Percentiles rank a stretch among this genome's conserved stretches.
Evolutionary conservation across 2,797 vertebrate species (phyloP).

Genomic region (Anabas testudineus): DNA sequence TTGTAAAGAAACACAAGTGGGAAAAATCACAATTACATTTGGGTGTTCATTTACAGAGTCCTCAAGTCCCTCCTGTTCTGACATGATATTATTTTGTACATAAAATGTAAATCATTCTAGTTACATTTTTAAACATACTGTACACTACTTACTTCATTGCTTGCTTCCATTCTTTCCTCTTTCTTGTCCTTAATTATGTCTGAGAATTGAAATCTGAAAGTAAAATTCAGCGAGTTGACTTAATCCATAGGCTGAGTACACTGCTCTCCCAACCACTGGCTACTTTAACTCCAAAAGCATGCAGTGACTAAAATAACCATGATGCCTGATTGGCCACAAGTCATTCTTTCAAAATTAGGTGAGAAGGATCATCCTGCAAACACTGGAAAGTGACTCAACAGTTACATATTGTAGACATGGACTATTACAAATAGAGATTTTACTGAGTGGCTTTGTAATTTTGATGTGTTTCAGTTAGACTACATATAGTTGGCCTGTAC

Average conservation of each 20-base stretch:
- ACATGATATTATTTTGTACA: not conserved
- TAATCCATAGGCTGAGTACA: not conserved
- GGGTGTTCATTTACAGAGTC: not conserved
- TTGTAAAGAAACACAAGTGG: not conserved
- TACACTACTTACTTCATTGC: constrained; percentile 55
- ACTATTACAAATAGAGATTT: constrained; percentile 7
- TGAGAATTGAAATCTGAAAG: not conserved
- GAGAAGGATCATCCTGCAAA: constrained; percentile 36
- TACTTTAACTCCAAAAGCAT: constrained; percentile 70
- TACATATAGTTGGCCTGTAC: not conserved
- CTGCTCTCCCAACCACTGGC: constrained; percentile 57
- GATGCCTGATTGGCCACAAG: constrained; percentile 65
- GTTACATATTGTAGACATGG: constrained; percentile 24
- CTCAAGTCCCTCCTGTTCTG: not conserved
- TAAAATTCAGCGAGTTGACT: constrained; percentile 12
- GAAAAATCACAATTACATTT: not conserved
- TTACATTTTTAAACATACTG: constrained; percentile 5
- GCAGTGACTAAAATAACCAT: constrained; percentile 73
- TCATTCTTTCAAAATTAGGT: constrained; percentile 61
- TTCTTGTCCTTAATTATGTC: constrained; percentile 12
- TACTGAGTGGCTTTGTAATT: constrained; percentile 4
- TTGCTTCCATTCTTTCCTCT: constrained; percentile 56
- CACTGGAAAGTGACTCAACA: constrained; percentile 47
- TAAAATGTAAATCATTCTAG: too few relatives aligned
- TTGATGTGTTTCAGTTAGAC: not conserved